phyloP scores from a whole-genome alignment of 2,113 vertebrate genomes.

The Xyliphius kryptos region DNA sequence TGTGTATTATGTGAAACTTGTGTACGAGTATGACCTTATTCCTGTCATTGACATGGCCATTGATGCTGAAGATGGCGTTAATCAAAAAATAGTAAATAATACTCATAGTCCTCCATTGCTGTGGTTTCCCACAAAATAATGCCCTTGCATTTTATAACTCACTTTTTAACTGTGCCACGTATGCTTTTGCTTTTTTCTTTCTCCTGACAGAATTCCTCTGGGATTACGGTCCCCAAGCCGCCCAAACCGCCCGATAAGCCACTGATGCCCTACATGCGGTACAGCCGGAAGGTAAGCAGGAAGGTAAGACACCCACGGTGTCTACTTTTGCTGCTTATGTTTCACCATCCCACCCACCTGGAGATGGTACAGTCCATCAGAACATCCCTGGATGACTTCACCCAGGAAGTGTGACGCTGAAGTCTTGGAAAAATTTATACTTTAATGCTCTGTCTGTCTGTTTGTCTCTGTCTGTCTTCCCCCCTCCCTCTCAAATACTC shows the following conservation, averaged over 20 bases:
- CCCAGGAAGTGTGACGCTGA: too few species aligned
- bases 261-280: constrained; percentile 99
- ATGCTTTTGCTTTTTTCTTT: neutral
- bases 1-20: too few species aligned
- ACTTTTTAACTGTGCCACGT: constrained; percentile 17
- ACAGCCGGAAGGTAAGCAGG: constrained; percentile 97
- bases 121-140: constrained; percentile 4
- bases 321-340: constrained; percentile 75
- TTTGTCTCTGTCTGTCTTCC: too few species aligned
- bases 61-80: too few species aligned
- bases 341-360: too few species aligned
- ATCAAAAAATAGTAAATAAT: too few species aligned
- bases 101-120: constrained; percentile 38
- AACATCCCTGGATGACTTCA: too few species aligned
- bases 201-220: constrained; percentile 95
- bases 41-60: too few species aligned
- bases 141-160: constrained; percentile 9
- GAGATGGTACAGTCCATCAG: constrained; percentile 6
- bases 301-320: constrained; percentile 74
- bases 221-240: constrained; percentile 97
- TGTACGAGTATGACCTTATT: too few species aligned
- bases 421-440: too few species aligned
- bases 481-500: too few species aligned
- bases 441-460: too few species aligned
- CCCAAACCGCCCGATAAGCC: constrained; percentile 99